Conservation (phyloP, 2,888 invertebrate species). For the Yponomeuta sedellus region DNA sequence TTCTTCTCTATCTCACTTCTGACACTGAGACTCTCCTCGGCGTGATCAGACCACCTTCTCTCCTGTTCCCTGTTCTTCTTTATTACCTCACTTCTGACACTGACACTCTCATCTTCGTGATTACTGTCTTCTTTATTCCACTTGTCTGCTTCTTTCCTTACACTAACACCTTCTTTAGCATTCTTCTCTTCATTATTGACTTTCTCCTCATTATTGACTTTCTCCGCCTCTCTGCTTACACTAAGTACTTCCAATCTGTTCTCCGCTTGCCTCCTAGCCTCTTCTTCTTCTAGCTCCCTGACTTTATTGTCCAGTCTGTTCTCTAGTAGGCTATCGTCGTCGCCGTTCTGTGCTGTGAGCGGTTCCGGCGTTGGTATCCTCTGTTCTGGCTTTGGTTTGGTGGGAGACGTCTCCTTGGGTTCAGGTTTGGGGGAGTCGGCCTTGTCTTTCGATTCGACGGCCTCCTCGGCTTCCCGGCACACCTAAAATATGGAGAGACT, state of each 20-base stretch:
- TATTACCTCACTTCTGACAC: background rate
- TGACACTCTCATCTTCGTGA: constrained; percentile 28
- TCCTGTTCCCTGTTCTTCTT: constrained; percentile 29
- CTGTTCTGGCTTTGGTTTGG: constrained; percentile 16
- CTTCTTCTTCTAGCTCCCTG: background rate
- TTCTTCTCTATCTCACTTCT: constrained; percentile 41
- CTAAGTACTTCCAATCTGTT: background rate
- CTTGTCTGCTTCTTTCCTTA: constrained; percentile 13
- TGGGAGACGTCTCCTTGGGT: background rate
- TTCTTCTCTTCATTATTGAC: constrained; percentile 23
- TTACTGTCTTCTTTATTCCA: constrained; percentile 6
- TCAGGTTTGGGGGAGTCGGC: background rate
- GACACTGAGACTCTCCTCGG: constrained; percentile 45
- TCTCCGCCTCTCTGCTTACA: background rate
- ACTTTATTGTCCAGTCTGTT: background rate
- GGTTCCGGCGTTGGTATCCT: constrained; percentile 23
- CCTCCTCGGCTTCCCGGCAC: constrained; percentile 64
- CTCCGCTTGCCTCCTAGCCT: background rate
- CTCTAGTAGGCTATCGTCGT: background rate
- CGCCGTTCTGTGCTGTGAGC: background rate
- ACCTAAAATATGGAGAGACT: no score
- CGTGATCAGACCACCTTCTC: constrained; percentile 4
- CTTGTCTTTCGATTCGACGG: constrained; percentile 49
- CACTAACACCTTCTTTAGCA: constrained; percentile 20
- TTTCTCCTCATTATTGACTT: constrained; percentile 21